phyloP scores from a whole-genome alignment of 2,888 invertebrate species.

The Coelogynopora nodosa region DNA sequence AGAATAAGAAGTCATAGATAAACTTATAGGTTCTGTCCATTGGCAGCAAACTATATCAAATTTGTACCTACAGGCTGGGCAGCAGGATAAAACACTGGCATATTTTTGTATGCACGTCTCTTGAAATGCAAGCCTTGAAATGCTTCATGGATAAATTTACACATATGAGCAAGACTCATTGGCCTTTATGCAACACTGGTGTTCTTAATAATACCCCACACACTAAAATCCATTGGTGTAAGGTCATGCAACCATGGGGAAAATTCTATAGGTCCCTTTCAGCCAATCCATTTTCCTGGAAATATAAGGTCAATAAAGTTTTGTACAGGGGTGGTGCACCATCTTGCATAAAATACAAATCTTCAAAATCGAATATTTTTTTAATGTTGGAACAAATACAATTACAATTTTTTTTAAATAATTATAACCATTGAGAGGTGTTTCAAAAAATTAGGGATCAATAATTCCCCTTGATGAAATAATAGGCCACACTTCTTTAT shows the following conservation, averaged over 20 bases:
- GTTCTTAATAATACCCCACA: background rate
- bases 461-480: background rate
- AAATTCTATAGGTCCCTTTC: background rate
- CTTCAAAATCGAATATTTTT: background rate
- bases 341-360: background rate
- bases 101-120: conserved; percentile 20
- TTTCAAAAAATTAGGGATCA: background rate
- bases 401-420: too few species aligned
- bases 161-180: background rate
- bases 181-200: background rate
- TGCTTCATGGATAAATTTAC: background rate
- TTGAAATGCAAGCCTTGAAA: background rate
- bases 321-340: background rate
- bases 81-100: conserved; percentile 13
- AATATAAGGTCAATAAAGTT: background rate
- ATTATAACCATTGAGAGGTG: background rate
- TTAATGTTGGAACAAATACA: too few species aligned
- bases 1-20: too few species aligned
- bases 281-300: background rate
- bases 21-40: too few species aligned
- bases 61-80: too few species aligned
- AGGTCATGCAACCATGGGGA: background rate
- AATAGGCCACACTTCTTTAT: background rate
- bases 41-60: too few species aligned
- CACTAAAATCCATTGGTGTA: background rate